These are phyloP conservation scores for Dynastes maya DNA, from an alignment of 2,888 invertebrate genomes.

Conservation along the genomic window DNA sequence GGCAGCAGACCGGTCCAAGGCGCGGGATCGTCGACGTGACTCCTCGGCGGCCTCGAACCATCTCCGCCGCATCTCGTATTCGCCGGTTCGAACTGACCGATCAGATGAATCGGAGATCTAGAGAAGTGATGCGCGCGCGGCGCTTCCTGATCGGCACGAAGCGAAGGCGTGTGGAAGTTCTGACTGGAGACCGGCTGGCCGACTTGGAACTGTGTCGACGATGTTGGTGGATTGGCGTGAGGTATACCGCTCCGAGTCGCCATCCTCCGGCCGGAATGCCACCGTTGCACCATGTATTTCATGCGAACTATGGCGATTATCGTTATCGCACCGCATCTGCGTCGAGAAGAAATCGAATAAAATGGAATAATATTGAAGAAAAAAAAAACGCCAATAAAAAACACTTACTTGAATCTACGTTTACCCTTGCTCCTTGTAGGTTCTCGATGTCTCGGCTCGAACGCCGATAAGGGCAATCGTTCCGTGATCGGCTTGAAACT, in stretches of 20 bases:
- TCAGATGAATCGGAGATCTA: slow-evolving; percentile 25
- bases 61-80: neutral
- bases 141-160: slow-evolving; percentile 1
- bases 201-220: slow-evolving; percentile 63
- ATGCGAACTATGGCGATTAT: slow-evolving; percentile 78
- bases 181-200: slow-evolving; percentile 67
- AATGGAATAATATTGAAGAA: neutral
- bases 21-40: slow-evolving; percentile 8
- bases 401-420: slow-evolving; percentile 51
- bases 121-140: neutral
- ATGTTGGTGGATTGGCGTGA: neutral
- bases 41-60: slow-evolving; percentile 19
- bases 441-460: slow-evolving; percentile 39
- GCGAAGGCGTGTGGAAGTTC: slow-evolving; percentile 57
- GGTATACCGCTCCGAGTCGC: slow-evolving; percentile 60
- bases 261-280: slow-evolving; percentile 76
- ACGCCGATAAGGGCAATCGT: slow-evolving; percentile 11
- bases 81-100: neutral
- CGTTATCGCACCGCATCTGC: slow-evolving; percentile 73
- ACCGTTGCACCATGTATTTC: slow-evolving; percentile 77
- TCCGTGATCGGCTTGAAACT: slow-evolving; percentile 43
- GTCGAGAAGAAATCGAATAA: slow-evolving; percentile 36
- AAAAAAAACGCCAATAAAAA: neutral
- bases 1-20: slow-evolving; percentile 66
- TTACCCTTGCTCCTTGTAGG: slow-evolving; percentile 47